Conservation (phyloP, 2,113 vertebrate species). For the Laticauda laticaudata region DNA sequence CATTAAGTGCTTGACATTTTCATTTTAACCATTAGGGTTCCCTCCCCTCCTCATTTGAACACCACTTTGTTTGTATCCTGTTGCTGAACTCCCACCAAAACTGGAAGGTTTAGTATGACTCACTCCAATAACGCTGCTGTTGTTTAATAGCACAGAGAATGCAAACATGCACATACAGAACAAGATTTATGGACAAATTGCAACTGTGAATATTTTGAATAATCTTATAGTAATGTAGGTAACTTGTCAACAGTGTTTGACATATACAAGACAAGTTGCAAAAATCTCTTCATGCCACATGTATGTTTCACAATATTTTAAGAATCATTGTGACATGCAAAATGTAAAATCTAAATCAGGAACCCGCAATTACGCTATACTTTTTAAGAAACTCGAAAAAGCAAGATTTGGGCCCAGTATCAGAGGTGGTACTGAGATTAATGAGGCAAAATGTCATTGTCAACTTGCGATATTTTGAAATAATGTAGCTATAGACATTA, state of each 20-base stretch:
- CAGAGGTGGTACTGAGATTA: neutral
- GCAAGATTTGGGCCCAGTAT: neutral
- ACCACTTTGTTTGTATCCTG: conserved; percentile 42
- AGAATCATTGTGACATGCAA: conserved; percentile 43
- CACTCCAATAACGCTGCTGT: conserved; percentile 50
- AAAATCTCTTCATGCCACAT: conserved; percentile 19
- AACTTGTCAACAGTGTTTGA: conserved; percentile 58
- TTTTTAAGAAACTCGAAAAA: neutral
- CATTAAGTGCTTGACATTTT: conserved; percentile 21
- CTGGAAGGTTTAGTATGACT: conserved; percentile 42
- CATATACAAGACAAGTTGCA: conserved; percentile 46
- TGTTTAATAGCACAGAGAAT: conserved; percentile 36
- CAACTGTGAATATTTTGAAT: conserved; percentile 7
- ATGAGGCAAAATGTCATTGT: neutral
- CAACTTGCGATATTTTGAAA: neutral
- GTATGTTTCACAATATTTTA: neutral
- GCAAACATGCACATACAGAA: neutral
- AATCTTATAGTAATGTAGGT: conserved; percentile 53
- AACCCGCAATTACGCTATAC: neutral
- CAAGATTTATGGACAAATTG: conserved; percentile 25
- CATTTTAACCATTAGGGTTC: neutral
- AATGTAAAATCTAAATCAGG: neutral
- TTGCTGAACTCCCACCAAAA: conserved; percentile 48
- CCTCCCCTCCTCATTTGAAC: conserved; percentile 17
- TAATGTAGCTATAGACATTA: neutral